Evolutionary conservation across 1,140 invertebrate genomes (phyloP).

Genomic region (Kradibia gibbosae): DNA sequence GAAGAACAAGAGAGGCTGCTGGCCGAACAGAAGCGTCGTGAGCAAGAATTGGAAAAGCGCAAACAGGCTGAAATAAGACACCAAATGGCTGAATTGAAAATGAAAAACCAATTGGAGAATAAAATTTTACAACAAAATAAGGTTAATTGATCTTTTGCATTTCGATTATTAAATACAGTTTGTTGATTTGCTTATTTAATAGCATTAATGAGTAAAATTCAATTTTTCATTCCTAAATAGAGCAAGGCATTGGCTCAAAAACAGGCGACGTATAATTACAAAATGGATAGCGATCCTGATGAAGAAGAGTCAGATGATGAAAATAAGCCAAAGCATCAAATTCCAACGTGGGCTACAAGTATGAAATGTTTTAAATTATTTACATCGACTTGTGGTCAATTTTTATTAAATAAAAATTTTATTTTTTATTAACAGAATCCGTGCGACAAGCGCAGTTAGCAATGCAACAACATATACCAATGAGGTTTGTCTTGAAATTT

Average conservation of each 20-base stretch:
- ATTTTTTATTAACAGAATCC: slow-evolving; percentile 59
- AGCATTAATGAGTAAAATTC: not conserved
- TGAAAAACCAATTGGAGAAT: slow-evolving; percentile 60
- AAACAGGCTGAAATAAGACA: slow-evolving; percentile 62
- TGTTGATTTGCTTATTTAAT: not conserved
- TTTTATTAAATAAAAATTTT: not conserved
- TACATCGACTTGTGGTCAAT: not conserved
- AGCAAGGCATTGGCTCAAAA: slow-evolving; percentile 46
- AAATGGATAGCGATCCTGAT: slow-evolving; percentile 68
- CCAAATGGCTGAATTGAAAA: slow-evolving; percentile 63
- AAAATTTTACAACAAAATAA: slow-evolving; percentile 56
- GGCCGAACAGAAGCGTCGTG: slow-evolving; percentile 72
- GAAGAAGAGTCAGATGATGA: slow-evolving; percentile 76
- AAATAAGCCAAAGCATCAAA: slow-evolving; percentile 69
- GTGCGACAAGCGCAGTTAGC: slow-evolving; percentile 60
- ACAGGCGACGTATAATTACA: slow-evolving; percentile 57
- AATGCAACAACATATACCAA: slow-evolving; percentile 63
- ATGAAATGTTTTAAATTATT: slow-evolving; percentile 49
- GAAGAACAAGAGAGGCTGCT: slow-evolving; percentile 72
- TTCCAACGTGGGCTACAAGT: slow-evolving; percentile 74
- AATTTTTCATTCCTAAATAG: slow-evolving; percentile 21
- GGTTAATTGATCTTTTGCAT: slow-evolving; percentile 44
- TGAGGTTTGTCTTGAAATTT: slow-evolving; percentile 72
- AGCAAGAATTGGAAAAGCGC: slow-evolving; percentile 69
- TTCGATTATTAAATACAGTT: not conserved